Evolutionary conservation across 2,113 vertebrate species (phyloP).

Genomic region (Psilopsiagon aurifrons): DNA sequence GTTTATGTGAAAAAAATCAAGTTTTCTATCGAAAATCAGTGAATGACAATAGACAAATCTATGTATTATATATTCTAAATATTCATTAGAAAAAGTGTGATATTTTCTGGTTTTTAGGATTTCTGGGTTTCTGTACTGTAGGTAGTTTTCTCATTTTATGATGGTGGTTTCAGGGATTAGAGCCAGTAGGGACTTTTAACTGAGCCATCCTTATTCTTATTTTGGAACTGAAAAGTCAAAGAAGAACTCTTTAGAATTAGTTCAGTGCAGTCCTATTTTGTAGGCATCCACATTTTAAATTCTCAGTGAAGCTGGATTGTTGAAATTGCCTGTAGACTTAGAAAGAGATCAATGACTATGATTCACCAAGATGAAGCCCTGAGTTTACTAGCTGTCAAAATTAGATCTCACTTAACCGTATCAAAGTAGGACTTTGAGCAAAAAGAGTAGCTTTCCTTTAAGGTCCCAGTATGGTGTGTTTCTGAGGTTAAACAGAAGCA

Average conservation of each 20-base stretch:
- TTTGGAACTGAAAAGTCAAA: background rate
- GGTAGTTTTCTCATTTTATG: background rate
- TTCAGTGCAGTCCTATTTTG: background rate
- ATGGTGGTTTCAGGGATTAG: background rate
- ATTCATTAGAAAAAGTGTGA: background rate
- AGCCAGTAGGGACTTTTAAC: background rate
- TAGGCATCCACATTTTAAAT: background rate
- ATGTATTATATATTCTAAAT: background rate
- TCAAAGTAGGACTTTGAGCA: background rate
- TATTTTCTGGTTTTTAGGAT: background rate
- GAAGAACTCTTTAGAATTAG: background rate
- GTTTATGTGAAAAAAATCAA: background rate
- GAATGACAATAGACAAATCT: background rate
- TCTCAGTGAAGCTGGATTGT: background rate
- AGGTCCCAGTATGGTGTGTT: background rate
- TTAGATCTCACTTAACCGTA: background rate
- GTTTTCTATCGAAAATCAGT: background rate
- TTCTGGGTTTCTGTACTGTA: background rate
- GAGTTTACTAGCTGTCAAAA: background rate
- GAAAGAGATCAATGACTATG: background rate
- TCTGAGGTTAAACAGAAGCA: background rate
- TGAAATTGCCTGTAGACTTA: background rate
- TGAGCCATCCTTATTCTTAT: background rate
- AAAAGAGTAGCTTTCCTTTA: background rate
- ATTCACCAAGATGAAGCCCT: background rate